Evolutionary conservation across 2,113 vertebrate species (phyloP), one percentile per base, ranked within the genome.

Genomic region (Pan paniscus): DNA sequence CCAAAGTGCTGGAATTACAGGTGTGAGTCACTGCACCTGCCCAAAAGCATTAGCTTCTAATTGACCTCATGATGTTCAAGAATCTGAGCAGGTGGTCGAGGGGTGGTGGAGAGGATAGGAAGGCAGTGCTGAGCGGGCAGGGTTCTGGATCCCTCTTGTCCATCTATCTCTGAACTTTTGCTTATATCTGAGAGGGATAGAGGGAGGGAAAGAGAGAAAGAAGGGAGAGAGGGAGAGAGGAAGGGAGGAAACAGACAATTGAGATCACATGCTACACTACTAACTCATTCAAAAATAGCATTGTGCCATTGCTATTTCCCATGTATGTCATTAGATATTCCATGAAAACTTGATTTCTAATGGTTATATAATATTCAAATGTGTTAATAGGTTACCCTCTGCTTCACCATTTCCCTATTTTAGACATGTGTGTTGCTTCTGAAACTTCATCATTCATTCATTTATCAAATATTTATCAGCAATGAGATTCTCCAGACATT

Each of bases 331-430:
- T 76, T 52, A 48, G 89, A 68, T n/a, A 3, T 70, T 57, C 9
- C 43, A 79, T 80, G 43, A 59, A 83, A 85, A 81, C 72, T 38
- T 81, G 43, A 72, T 78, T 92, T 96, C 75, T 68, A 40, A 82
- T 48, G 38, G 12, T 72, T 85, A 1, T 11, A 22, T 48, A n/a
- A 61, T 46, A 78, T 59, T 86, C 25, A 38, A 90, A 48, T 25
- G 6, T 61, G 32, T 46, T n/a, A 59, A n/a, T 14, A 46, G 22
- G 27, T 91, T 40, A 68, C 18, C 76, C 35, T 67, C 57, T 75
- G 10, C 2, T 78, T 50, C 82, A 57, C 23, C n/a, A 32, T 57
- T 46, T 22, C 16, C 8, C 22, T 27, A 2, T 68, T 46, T 93
- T 75, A 46, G 68, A 48, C 5, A 3, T 40, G 2, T 4, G 7